phyloP scores from a whole-genome alignment of 1,140 invertebrate species.

The Papilio helenus region DNA sequence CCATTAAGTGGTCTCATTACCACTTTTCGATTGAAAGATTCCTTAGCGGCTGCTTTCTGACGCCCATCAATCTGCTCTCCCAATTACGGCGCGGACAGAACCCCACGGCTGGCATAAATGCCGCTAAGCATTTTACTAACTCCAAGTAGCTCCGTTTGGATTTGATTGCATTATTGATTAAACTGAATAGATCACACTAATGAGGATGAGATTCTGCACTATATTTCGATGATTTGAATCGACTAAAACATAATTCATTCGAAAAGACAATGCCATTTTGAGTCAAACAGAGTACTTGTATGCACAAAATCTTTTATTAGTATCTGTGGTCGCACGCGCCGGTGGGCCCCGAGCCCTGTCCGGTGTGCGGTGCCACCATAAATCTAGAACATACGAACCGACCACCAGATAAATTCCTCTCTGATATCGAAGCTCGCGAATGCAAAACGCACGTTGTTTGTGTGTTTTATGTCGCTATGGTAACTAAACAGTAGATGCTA shows the following conservation, averaged over 20 bases:
- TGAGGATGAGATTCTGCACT: neutral
- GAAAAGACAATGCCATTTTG: conserved; percentile 1
- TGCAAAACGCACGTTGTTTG: conserved; percentile 20
- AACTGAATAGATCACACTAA: neutral
- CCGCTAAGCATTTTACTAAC: conserved; percentile 37
- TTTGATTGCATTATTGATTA: conserved; percentile 11
- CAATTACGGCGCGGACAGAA: conserved; percentile 43
- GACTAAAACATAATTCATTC: neutral
- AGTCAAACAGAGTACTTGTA: neutral
- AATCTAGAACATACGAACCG: conserved; percentile 24
- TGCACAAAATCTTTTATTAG: conserved; percentile 24
- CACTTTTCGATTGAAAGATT: conserved; percentile 51
- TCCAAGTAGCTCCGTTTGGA: neutral
- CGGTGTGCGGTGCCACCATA: neutral
- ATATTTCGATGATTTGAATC: neutral
- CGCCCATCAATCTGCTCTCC: conserved; percentile 42
- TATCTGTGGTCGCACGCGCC: neutral
- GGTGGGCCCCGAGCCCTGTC: neutral
- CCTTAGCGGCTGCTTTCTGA: conserved; percentile 34
- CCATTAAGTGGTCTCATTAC: conserved; percentile 47
- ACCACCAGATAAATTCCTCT: conserved; percentile 17
- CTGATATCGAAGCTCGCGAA: conserved; percentile 7
- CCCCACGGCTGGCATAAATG: conserved; percentile 41
- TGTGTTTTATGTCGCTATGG: conserved; percentile 2
- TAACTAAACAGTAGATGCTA: neutral